Evolutionary conservation across 2,797 vertebrate species (phyloP).

Genomic region (Rhinella marina): DNA sequence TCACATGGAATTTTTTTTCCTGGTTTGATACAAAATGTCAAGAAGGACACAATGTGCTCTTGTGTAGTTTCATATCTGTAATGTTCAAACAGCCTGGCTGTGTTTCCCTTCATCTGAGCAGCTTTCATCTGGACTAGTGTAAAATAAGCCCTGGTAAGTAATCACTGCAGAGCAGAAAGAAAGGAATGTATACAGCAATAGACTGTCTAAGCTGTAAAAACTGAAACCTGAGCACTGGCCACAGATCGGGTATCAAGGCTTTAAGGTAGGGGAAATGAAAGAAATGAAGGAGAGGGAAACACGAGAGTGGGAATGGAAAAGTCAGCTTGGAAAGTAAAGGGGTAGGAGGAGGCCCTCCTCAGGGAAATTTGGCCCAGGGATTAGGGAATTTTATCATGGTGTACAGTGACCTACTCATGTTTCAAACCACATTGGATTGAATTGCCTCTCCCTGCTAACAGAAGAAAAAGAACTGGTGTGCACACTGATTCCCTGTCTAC

Average conservation of each 20-base stretch:
- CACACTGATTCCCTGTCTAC: constrained; percentile 67
- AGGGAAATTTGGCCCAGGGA: constrained; percentile 95
- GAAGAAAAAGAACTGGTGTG: constrained; percentile 80
- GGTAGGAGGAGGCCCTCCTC: constrained; percentile 83
- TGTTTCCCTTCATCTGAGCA: constrained; percentile 93
- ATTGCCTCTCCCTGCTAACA: constrained; percentile 85
- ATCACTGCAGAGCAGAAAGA: constrained; percentile 92
- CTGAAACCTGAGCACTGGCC: constrained; percentile 91
- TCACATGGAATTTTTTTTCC: constrained; percentile 35
- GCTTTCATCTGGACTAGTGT: constrained; percentile 95
- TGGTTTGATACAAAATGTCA: constrained; percentile 74
- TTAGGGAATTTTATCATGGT: constrained; percentile 99
- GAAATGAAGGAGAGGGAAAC: constrained; percentile 85
- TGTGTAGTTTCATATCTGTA: constrained; percentile 89
- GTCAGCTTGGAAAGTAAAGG: constrained; percentile 85
- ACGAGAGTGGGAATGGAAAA: constrained; percentile 83
- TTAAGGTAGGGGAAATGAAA: constrained; percentile 98
- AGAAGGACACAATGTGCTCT: constrained; percentile 89
- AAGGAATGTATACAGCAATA: constrained; percentile 99
- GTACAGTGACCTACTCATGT: constrained; percentile 97
- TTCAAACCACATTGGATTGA: constrained; percentile 87
- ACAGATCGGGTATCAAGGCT: constrained; percentile 97
- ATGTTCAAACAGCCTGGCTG: constrained; percentile 88
- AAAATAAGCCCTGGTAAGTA: constrained; percentile 96
- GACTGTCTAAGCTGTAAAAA: constrained; percentile 99